Evolutionary conservation across 2,797 vertebrate species (phyloP).

Genomic region (Carduelis carduelis): DNA sequence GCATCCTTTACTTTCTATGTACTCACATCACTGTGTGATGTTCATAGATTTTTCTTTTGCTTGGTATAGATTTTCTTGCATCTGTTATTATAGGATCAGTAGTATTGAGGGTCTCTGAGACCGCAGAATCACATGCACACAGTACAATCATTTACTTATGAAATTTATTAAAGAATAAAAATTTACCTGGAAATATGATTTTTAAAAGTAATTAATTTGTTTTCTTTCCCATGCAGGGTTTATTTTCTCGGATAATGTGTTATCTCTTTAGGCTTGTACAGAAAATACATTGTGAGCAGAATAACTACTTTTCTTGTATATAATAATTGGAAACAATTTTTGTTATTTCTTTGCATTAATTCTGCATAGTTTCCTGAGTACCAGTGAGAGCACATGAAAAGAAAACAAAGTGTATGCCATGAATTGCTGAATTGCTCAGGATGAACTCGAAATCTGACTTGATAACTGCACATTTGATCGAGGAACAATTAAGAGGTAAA

Average conservation of each 20-base stretch:
- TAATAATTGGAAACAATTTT: not conserved
- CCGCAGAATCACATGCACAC: not conserved
- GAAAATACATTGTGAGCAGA: not conserved
- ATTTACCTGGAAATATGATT: not conserved
- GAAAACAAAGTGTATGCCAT: not conserved
- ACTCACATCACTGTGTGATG: not conserved
- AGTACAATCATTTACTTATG: not conserved
- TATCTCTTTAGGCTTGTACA: not conserved
- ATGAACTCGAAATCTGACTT: not conserved
- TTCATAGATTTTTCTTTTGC: not conserved
- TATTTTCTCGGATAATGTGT: not conserved
- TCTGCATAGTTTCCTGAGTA: not conserved
- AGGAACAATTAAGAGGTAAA: not conserved
- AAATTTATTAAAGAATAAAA: not conserved
- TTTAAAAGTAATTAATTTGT: not conserved
- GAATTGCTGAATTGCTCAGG: not conserved
- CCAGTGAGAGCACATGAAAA: not conserved
- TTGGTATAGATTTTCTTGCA: not conserved
- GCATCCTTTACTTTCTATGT: not conserved
- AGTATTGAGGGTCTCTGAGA: not conserved
- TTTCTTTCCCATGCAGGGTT: not conserved
- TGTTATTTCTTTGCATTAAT: not conserved
- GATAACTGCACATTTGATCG: not conserved
- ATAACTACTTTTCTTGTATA: not conserved
- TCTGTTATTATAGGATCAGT: fast-evolving